phyloP scores from a whole-genome alignment of 2,113 vertebrate genomes.

The Acanthochromis polyacanthus region DNA sequence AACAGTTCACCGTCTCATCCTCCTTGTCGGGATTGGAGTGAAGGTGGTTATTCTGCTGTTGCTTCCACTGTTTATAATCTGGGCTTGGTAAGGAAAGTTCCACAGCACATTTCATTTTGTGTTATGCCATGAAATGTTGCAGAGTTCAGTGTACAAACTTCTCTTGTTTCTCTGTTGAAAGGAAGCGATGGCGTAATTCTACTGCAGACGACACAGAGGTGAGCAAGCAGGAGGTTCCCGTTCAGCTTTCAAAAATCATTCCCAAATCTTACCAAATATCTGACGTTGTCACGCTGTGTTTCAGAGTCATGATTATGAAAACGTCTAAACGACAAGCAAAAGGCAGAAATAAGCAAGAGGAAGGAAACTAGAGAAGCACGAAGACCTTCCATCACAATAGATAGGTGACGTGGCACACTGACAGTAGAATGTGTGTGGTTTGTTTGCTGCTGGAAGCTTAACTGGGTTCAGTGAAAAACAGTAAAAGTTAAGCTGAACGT shows the following conservation, averaged over 20 bases:
- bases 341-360: neutral
- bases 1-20: slow-evolving; percentile 15
- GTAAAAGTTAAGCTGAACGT: no score
- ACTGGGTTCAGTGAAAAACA: no score
- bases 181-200: neutral
- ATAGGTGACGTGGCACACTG: no score
- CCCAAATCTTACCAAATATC: neutral
- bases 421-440: no score
- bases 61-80: slow-evolving; percentile 38
- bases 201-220: slow-evolving; percentile 18
- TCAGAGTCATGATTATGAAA: slow-evolving; percentile 54
- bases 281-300: slow-evolving; percentile 12
- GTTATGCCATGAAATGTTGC: neutral
- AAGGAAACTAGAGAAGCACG: neutral
- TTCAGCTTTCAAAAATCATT: neutral
- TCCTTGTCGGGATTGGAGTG: slow-evolving; percentile 27
- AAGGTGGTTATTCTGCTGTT: slow-evolving; percentile 29
- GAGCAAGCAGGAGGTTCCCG: neutral
- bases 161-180: slow-evolving; percentile 13
- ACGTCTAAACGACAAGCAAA: neutral
- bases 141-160: neutral
- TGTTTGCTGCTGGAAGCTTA: no score
- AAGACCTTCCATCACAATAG: no score
- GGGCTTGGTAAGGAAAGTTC: slow-evolving; percentile 44
- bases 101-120: neutral